A percentile compares a stretch with the other conserved stretches of the same genome.
Evolutionary conservation across 64 coral and sea anemone species (phyloP).

Genomic region (Actinia equina): DNA sequence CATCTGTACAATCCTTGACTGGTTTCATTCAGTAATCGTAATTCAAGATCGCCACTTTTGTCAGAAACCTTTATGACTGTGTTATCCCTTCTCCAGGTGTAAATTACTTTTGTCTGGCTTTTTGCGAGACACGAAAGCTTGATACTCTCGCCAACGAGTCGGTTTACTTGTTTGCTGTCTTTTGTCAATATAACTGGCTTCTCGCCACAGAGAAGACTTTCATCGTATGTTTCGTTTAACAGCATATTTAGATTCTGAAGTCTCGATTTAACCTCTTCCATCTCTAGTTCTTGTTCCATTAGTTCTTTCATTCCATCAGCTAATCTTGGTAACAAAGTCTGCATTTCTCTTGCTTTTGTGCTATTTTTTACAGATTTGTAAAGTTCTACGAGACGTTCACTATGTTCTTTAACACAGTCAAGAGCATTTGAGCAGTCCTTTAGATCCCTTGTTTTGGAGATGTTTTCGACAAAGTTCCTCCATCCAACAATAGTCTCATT

Average conservation of each 20-base stretch:
- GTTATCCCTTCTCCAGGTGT: conserved; percentile 30
- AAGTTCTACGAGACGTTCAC: conserved; percentile 20
- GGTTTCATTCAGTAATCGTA: neutral
- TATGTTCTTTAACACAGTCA: conserved; percentile 30
- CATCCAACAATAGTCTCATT: conserved; percentile 40
- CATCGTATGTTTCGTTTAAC: conserved; percentile 17
- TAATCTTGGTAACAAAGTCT: neutral
- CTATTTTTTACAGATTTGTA: conserved; percentile 7
- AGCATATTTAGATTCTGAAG: neutral
- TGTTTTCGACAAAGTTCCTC: conserved; percentile 32
- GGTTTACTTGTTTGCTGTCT: neutral
- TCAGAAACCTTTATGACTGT: neutral
- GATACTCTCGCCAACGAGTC: conserved; percentile 8
- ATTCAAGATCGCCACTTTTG: conserved; percentile 28
- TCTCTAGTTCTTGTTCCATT: neutral
- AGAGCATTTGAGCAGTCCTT: conserved; percentile 10
- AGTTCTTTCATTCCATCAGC: conserved; percentile 7
- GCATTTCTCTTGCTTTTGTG: neutral
- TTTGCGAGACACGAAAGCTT: conserved; percentile 7
- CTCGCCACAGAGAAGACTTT: conserved; percentile 17
- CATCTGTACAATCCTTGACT: conserved; percentile 31
- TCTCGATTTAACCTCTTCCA: neutral
- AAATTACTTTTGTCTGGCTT: neutral
- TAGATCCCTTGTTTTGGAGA: neutral
- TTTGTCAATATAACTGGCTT: neutral